phyloP scores from a whole-genome alignment of 2,113 vertebrate species.

The Pomatostomus ruficeps region DNA sequence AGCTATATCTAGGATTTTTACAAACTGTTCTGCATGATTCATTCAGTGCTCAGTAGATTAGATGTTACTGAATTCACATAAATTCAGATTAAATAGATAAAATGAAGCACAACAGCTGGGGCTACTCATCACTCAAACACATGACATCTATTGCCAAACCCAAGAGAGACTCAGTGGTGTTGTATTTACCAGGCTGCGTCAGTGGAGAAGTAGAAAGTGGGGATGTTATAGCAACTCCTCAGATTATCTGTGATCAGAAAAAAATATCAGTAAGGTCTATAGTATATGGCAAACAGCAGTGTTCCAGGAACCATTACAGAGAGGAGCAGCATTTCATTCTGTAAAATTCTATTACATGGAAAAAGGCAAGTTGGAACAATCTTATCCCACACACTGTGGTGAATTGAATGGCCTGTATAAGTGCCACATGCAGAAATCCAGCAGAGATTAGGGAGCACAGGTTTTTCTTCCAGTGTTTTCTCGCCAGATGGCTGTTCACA shows the following conservation, averaged over 20 bases:
- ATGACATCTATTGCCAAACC: constrained; percentile 40
- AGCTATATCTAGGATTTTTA: constrained; percentile 22
- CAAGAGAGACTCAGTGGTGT: neutral
- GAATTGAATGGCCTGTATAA: neutral
- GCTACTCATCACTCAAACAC: constrained; percentile 34
- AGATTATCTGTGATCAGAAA: neutral
- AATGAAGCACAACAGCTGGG: constrained; percentile 52
- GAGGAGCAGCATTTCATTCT: neutral
- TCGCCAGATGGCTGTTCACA: neutral
- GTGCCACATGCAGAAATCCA: neutral
- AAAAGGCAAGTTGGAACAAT: neutral
- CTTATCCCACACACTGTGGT: neutral
- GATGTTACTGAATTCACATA: constrained; percentile 50
- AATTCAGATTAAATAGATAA: constrained; percentile 49
- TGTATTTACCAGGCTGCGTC: constrained; percentile 26
- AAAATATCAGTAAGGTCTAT: neutral
- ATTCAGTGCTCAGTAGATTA: neutral
- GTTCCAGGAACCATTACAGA: neutral
- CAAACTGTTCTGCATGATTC: constrained; percentile 50
- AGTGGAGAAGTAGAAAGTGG: constrained; percentile 13
- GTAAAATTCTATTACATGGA: neutral
- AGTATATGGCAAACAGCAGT: neutral
- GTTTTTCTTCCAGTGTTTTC: neutral
- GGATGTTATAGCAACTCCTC: neutral
- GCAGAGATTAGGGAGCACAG: neutral